Conservation (phyloP, 92 coral and sea anemone genomes). For the Siderastrea radians region DNA sequence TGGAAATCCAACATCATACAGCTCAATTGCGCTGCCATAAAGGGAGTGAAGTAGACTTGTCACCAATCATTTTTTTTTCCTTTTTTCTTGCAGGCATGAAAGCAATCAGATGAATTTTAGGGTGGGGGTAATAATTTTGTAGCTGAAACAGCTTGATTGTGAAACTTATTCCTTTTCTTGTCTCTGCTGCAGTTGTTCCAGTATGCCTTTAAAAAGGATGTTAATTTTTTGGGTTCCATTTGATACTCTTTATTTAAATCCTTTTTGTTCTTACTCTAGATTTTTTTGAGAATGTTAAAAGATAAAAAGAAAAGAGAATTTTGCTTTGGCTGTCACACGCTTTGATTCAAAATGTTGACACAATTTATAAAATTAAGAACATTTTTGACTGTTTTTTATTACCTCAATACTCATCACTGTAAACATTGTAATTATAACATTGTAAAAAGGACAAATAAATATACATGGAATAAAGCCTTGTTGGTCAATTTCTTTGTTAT, state of each 20-base stretch:
- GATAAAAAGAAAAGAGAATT: background rate
- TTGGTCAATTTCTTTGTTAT: background rate
- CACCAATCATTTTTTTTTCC: background rate
- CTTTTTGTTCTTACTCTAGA: background rate
- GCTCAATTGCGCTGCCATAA: too few relatives aligned
- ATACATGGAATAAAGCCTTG: background rate
- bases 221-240: background rate
- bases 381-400: constrained; percentile 18
- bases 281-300: background rate
- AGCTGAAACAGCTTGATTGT: constrained; percentile 4
- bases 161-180: background rate
- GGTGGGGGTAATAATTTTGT: background rate
- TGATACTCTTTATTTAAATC: background rate
- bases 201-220: constrained; percentile 24
- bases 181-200: background rate
- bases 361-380: background rate
- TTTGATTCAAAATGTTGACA: background rate
- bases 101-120: constrained; percentile 8
- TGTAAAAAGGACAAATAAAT: constrained; percentile 51
- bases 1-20: too few relatives aligned
- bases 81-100: constrained; percentile 39
- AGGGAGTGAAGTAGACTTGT: too few relatives aligned
- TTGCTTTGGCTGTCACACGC: background rate
- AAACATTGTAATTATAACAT: constrained; percentile 42
- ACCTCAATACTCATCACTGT: constrained; percentile 6